These are phyloP conservation scores for Chamaetylas fuelleborni DNA, from an alignment of 2,113 vertebrate species.

Conservation along the genomic window DNA sequence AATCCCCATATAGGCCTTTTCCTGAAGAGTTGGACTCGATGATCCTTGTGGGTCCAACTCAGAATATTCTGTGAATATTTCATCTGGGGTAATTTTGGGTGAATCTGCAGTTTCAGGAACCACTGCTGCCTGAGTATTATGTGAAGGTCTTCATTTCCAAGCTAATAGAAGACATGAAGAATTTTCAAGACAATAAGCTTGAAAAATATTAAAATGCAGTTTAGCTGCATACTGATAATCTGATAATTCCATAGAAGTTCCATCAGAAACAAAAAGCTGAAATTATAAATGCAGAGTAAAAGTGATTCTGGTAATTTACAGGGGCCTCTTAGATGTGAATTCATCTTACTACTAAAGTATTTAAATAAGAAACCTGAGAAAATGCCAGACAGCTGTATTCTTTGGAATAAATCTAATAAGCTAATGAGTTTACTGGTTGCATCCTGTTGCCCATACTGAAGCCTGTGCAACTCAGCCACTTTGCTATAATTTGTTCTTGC, in stretches of 20 bases:
- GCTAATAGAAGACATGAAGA: background rate
- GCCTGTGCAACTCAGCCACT: background rate
- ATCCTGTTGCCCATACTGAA: background rate
- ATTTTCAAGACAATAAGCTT: background rate
- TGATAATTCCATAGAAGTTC: background rate
- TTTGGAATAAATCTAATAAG: background rate
- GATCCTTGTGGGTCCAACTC: background rate
- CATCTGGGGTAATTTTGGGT: background rate
- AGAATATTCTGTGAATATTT: background rate
- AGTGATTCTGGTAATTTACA: background rate
- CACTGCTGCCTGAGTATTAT: background rate
- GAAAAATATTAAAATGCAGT: background rate
- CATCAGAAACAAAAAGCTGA: background rate
- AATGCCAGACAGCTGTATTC: background rate
- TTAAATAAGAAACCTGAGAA: background rate
- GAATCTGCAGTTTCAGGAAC: background rate
- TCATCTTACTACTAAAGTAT: background rate
- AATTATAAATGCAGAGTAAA: constrained; percentile 26
- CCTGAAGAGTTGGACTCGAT: background rate
- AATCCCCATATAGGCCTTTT: background rate
- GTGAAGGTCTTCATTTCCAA: background rate
- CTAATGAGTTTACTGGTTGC: background rate
- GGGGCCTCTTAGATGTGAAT: background rate
- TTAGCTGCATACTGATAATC: background rate
- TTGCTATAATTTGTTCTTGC: background rate